phyloP scores from a whole-genome alignment of 2,888 invertebrate genomes.

The Plebejus melissa region DNA sequence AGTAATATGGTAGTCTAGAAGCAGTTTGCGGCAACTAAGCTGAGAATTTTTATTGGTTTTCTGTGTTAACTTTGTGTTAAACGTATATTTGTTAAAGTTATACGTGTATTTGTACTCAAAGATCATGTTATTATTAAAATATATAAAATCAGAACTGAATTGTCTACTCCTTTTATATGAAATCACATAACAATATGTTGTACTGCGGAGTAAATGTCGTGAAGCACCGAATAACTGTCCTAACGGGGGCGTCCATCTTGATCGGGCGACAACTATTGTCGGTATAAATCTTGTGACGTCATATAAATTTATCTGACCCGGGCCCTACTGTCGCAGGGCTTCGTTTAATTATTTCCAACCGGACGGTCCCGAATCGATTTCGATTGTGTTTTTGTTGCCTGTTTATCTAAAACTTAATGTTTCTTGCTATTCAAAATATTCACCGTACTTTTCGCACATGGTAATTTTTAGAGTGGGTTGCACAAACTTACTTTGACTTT shows the following conservation, averaged over 20 bases:
- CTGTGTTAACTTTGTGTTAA: neutral
- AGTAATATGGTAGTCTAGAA: neutral
- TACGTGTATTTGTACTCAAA: no score
- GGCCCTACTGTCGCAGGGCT: neutral
- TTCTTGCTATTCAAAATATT: no score
- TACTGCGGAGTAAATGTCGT: neutral
- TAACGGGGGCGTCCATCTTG: constrained; percentile 16
- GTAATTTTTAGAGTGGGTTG: no score
- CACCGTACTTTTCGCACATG: no score
- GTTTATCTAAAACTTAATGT: no score
- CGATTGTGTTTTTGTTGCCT: neutral
- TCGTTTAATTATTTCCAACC: neutral
- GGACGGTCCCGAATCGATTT: neutral
- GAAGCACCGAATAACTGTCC: neutral
- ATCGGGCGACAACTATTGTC: constrained; percentile 19
- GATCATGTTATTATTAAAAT: no score
- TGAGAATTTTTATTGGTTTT: neutral
- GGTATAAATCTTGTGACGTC: neutral
- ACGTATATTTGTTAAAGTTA: no score
- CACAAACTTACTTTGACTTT: no score
- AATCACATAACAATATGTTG: constrained; percentile 7
- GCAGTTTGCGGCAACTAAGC: neutral
- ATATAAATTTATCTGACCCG: constrained; percentile 13
- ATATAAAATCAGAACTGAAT: neutral
- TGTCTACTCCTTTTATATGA: neutral